These are phyloP conservation scores for Yasuhikotakia modesta DNA, from an alignment of 2,797 vertebrate species.

Conservation along the genomic window DNA sequence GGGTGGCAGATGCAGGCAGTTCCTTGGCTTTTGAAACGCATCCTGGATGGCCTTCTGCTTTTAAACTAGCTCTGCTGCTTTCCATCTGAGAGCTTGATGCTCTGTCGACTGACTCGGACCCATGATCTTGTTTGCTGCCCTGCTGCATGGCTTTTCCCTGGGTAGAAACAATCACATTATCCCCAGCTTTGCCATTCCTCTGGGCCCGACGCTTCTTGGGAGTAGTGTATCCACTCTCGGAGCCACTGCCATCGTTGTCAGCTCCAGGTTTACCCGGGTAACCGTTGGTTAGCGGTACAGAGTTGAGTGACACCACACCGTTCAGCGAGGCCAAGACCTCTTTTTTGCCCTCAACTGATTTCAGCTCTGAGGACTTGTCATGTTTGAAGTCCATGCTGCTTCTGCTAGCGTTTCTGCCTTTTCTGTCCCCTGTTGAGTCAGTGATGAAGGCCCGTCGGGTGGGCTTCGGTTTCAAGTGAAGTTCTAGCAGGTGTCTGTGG, in stretches of 20 bases:
- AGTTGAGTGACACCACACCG: conserved; percentile 82
- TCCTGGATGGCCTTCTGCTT: conserved; percentile 66
- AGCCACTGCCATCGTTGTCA: conserved; percentile 94
- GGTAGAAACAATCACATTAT: conserved; percentile 80
- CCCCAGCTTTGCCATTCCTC: conserved; percentile 85
- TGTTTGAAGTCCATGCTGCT: conserved; percentile 86
- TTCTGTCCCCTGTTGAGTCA: conserved; percentile 79
- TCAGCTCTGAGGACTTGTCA: conserved; percentile 77
- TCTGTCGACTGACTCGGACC: conserved; percentile 75
- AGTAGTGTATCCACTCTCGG: conserved; percentile 92
- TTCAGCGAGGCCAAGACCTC: conserved; percentile 86
- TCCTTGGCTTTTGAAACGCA: conserved; percentile 66
- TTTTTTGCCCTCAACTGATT: conserved; percentile 72
- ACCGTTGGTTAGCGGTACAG: conserved; percentile 90
- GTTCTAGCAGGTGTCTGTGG: conserved; percentile 77
- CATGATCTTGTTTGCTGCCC: conserved; percentile 72
- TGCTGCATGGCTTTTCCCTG: conserved; percentile 87
- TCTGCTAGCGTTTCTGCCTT: conserved; percentile 80
- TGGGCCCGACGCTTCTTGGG: conserved; percentile 93
- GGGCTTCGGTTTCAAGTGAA: conserved; percentile 72
- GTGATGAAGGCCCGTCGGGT: conserved; percentile 72
- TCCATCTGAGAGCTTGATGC: conserved; percentile 79
- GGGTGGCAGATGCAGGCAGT: conserved; percentile 68
- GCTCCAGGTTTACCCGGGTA: conserved; percentile 81
- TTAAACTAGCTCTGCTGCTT: conserved; percentile 75